A percentile compares a stretch with the other conserved stretches of the same genome.
Conservation (phyloP, 2,797 vertebrate genomes). For the Neosilurus mollespiculum region DNA sequence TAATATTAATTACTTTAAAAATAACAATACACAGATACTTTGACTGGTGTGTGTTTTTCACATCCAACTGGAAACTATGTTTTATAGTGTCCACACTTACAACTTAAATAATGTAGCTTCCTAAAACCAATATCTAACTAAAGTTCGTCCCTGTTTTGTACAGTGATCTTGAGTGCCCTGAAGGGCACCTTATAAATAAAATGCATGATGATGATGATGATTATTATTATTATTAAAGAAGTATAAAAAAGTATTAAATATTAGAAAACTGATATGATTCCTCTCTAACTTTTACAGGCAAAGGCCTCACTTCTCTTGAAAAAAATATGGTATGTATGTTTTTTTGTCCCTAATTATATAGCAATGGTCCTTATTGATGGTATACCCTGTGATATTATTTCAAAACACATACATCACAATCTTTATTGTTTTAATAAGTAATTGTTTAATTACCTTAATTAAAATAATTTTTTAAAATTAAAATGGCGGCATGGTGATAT, state of each 20-base stretch:
- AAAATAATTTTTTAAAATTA: too few species aligned
- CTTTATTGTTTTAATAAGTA: neutral
- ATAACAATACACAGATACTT: neutral
- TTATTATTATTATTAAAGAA: too few species aligned
- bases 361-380: neutral
- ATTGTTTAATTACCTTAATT: too few species aligned
- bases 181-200: too few species aligned
- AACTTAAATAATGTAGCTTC: neutral
- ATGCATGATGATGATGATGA: too few species aligned
- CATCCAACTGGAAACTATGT: neutral
- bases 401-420: too few species aligned
- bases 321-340: conserved; percentile 48
- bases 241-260: too few species aligned
- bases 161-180: too few species aligned
- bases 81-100: neutral
- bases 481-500: too few species aligned
- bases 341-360: neutral
- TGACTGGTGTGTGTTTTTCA: too few species aligned
- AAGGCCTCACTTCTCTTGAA: conserved; percentile 33
- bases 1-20: neutral
- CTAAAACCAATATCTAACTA: neutral
- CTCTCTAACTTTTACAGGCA: conserved; percentile 52
- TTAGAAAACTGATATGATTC: too few species aligned
- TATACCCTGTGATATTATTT: neutral
- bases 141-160: too few species aligned